Percentiles rank a stretch among this genome's conserved stretches.
These are phyloP conservation scores for Calyptomena viridis DNA, from an alignment of 2,113 vertebrate species.

Conservation along the genomic window DNA sequence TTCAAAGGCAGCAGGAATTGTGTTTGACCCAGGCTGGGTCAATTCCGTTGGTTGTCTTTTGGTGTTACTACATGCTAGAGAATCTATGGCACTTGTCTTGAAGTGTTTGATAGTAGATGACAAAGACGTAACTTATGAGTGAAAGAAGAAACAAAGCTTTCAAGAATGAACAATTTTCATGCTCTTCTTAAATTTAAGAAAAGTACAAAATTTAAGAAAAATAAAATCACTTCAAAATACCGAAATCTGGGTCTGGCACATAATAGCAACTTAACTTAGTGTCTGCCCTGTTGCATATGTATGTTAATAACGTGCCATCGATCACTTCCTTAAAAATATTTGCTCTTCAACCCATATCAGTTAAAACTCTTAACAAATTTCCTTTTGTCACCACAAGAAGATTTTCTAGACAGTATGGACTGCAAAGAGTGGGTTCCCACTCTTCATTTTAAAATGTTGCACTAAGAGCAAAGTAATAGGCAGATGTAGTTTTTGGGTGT, in stretches of 20 bases:
- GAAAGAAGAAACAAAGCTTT: neutral
- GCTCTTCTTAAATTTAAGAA: neutral
- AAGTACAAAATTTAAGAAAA: neutral
- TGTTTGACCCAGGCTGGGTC: neutral
- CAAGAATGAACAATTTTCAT: neutral
- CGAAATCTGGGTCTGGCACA: neutral
- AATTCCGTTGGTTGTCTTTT: neutral
- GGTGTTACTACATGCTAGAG: neutral
- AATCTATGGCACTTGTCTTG: neutral
- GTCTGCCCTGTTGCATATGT: neutral
- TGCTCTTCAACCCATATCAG: fast-evolving
- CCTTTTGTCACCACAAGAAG: neutral
- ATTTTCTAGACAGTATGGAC: neutral
- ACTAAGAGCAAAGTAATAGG: neutral
- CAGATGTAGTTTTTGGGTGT: neutral
- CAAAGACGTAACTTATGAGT: neutral
- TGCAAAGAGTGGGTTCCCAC: neutral
- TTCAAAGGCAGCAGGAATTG: neutral
- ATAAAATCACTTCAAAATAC: neutral
- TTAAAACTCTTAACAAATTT: neutral
- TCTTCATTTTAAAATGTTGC: neutral
- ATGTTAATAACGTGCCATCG: neutral
- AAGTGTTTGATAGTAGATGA: neutral
- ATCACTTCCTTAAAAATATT: neutral
- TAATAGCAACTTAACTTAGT: neutral